Evolutionary conservation across 2,888 invertebrate genomes (phyloP).

Genomic region (Meloe dianella): DNA sequence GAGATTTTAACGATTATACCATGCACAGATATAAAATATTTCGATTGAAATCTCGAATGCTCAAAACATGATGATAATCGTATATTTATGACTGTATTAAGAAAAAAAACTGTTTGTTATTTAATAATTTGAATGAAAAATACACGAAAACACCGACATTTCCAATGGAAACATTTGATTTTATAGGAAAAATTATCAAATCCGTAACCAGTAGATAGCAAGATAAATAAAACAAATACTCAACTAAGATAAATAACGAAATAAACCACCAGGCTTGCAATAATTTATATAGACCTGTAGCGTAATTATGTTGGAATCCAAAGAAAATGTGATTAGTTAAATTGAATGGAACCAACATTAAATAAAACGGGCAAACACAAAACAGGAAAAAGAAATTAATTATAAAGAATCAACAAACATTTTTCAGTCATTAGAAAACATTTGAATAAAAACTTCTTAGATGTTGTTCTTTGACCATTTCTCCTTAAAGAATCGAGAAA

Average conservation of each 20-base stretch:
- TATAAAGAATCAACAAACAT: neutral
- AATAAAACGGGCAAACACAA: neutral
- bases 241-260: constrained; percentile 15
- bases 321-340: neutral
- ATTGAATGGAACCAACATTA: neutral
- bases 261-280: constrained; percentile 10
- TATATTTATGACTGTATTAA: too few relatives aligned
- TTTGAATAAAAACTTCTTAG: neutral
- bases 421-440: neutral
- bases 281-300: neutral
- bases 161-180: too few relatives aligned
- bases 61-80: too few relatives aligned
- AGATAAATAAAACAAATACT: constrained; percentile 24
- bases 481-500: neutral
- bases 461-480: neutral
- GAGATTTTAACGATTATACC: neutral
- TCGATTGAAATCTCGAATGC: too few relatives aligned
- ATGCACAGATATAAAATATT: neutral
- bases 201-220: too few relatives aligned
- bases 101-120: too few relatives aligned
- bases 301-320: constrained; percentile 11
- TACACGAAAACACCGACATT: too few relatives aligned
- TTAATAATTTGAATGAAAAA: too few relatives aligned
- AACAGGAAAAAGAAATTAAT: neutral
- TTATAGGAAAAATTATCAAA: too few relatives aligned